Evolutionary conservation across 1,140 invertebrate species (phyloP), one percentile per base, ranked within the genome.

Genomic region (Carposina sasakii): DNA sequence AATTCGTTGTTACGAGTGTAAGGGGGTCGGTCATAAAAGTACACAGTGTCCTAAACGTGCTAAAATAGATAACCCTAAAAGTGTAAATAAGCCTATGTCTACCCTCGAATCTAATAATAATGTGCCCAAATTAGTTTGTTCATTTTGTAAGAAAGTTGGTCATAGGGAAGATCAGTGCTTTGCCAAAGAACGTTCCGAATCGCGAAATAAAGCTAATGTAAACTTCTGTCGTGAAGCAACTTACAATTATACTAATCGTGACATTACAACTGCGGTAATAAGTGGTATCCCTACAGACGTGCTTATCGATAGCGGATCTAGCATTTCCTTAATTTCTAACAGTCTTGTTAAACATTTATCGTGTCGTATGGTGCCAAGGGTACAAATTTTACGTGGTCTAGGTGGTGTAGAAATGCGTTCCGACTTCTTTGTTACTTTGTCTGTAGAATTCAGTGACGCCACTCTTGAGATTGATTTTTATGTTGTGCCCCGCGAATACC

Each of bases 131-230:
- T n/a, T n/a, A n/a, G n/a, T n/a, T 15, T 46, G 46, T 21, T 16
- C 36, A 19, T 39, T 48, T 31, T 48, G 46, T 15, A 48, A 48
- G 16, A 48, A 48, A 16, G 6, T 12, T 2, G 46, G 46, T 30
- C 46, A 48, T 30, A 28, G 5, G 3, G 36, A 28, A 9, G 22
- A 39, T 2, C 19, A 19, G 1, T 48, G 36, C 21, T 48, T 48
- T 39, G 34, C 46, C 3, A 48, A 48, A 40, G 10, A 48, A 26
- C 22, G 36, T 2, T 48, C 46, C 4, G 46, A 48, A 17, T 19
- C 36, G 19, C 34, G 46, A 19, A 48, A 48, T 39, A 34, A 39
- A 30, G 2, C 3, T 26, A 30, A 17, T 5, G 46, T 48, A 9
- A 48, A 48, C n/a, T 40, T 48, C n/a, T 48, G 46, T 22, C 17